Base-by-base conservation (phyloP, 2,113 vertebrate genomes). In the Piprites chloris region DNA sequence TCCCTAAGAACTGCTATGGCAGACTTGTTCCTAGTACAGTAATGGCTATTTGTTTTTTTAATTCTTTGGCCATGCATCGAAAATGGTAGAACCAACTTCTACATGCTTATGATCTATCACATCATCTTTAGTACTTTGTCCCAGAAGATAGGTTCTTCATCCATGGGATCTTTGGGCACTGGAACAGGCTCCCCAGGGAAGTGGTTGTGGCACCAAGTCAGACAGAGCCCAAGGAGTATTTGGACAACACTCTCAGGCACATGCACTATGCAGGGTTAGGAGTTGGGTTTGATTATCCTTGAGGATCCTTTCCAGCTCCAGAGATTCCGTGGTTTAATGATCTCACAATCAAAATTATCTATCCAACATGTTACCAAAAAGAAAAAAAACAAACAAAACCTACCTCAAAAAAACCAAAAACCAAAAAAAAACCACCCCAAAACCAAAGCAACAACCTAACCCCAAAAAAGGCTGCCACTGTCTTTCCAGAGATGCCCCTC, bases 361-460 rank as follows among this genome's bases (percentile, higher is more conserved):
- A 46, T 61, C 12, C 33, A n/a, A 6, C 2, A 9, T 4, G 15
- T 21, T 44, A 15, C 14, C 41, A 53, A 9, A 11, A 14, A 55
- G 26, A 55, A 33, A 24, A 19, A 32, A 56, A 26, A 18, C 32
- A 56, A 27, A 19, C 14, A 10, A 13, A 12, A 49, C 19, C 41
- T 13, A 56, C 4, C 14, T 23, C 21, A 50, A 30, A 13, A 14
- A 56, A 28, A 49, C 44, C 22, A 33, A 30, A 20, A 28, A 14
- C 21, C 20, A 11, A 47, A 47, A 44, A 44, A 50, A 11, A 47
- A 9, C 49, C 28, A 55, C 30, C n/a, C n/a, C n/a, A n/a, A n/a
- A 55, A 33, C 18, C 53, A 55, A 55, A 0, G 1, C 27, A 52
- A n/a, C n/a, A 46, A 4, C 1, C n/a, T 6, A 2, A 5, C 2